Evolutionary conservation across 2,888 invertebrate species (phyloP).

Genomic region (Clusia tigrina): DNA sequence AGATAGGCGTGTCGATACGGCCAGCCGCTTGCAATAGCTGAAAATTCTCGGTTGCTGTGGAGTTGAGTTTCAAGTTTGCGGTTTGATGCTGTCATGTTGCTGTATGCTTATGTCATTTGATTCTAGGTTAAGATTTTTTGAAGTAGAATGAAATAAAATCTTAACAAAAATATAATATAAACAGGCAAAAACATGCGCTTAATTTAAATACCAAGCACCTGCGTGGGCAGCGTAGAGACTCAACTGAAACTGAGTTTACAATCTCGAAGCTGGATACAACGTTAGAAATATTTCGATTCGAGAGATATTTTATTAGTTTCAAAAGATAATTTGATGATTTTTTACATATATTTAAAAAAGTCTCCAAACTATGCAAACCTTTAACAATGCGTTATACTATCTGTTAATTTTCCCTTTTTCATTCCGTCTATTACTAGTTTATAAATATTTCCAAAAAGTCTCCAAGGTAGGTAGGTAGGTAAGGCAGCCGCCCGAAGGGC

Average conservation of each 20-base stretch:
- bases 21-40: neutral
- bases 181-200: too few species aligned
- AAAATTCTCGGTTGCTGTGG: neutral
- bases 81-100: neutral
- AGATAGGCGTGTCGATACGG: neutral
- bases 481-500: too few species aligned
- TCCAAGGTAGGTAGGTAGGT: too few species aligned
- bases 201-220: neutral
- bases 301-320: neutral
- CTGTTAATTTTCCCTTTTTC: neutral
- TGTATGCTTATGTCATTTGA: conserved; percentile 2
- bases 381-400: neutral
- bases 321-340: neutral
- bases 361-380: conserved; percentile 19
- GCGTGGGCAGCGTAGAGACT: too few species aligned
- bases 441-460: neutral
- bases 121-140: neutral
- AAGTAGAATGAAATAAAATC: neutral
- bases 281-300: too few species aligned
- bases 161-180: too few species aligned
- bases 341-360: neutral
- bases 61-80: neutral
- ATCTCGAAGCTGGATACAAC: too few species aligned
- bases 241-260: too few species aligned
- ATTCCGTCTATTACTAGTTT: neutral